These are phyloP conservation scores for Halictus ligatus DNA, from an alignment of 2,888 invertebrate genomes.

Conservation along the genomic window DNA sequence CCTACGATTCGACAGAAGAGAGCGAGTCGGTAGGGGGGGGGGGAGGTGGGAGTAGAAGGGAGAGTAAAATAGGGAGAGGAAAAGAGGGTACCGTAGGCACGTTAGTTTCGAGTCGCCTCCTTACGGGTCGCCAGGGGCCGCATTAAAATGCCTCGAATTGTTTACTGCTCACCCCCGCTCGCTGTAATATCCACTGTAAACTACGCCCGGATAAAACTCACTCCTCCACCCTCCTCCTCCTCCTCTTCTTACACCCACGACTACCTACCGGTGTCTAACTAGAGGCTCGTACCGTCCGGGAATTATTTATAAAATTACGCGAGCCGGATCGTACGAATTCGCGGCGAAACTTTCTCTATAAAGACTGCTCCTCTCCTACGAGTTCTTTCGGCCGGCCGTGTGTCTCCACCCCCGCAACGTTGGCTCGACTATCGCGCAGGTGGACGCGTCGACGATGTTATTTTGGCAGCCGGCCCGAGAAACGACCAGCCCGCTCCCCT, in stretches of 20 bases:
- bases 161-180: constrained; percentile 70
- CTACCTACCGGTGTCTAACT: not conserved
- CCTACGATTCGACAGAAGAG: constrained; percentile 54
- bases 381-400: constrained; percentile 23
- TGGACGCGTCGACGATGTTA: constrained; percentile 50
- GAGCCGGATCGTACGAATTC: constrained; percentile 40
- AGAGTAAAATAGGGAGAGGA: not conserved
- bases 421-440: not conserved
- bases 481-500: constrained; percentile 39
- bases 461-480: constrained; percentile 56
- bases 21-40: not conserved
- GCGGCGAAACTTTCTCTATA: constrained; percentile 63
- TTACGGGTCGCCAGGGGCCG: constrained; percentile 74
- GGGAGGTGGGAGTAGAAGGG: not conserved
- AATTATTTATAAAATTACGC: constrained; percentile 73
- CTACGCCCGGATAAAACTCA: constrained; percentile 69
- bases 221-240: constrained; percentile 30
- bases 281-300: constrained; percentile 31
- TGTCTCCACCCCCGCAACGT: constrained; percentile 4
- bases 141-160: constrained; percentile 79
- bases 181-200: constrained; percentile 75
- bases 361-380: constrained; percentile 30
- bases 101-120: constrained; percentile 71
- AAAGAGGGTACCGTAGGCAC: constrained; percentile 52
- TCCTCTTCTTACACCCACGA: constrained; percentile 23